These are phyloP conservation scores for Mus caroli DNA, from an alignment of 2,797 vertebrate genomes.

Conservation along the genomic window DNA sequence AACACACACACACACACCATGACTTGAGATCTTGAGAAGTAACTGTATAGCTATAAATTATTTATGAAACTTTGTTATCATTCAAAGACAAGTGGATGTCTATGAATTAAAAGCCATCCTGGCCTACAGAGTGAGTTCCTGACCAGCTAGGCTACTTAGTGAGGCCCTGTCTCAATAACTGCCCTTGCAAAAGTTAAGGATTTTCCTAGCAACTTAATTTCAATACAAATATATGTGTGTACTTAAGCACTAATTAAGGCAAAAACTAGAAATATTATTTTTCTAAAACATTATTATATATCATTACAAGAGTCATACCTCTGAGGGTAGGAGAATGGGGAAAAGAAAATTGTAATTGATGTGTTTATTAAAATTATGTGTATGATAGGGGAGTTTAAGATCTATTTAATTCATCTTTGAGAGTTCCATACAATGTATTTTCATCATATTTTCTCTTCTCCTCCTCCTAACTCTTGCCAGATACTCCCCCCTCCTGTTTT, in stretches of 20 bases:
- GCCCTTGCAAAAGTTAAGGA: neutral
- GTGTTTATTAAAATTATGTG: neutral
- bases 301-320: neutral
- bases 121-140: neutral
- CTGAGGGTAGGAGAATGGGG: neutral
- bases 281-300: neutral
- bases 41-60: constrained; percentile 9
- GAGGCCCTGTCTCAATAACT: neutral
- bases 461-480: neutral
- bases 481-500: no score
- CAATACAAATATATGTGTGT: neutral
- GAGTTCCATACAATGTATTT: neutral
- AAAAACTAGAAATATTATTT: constrained; percentile 9
- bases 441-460: neutral
- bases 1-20: neutral
- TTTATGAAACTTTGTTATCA: neutral
- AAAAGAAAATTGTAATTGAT: neutral
- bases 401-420: neutral
- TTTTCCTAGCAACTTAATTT: constrained; percentile 35
- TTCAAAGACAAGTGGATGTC: neutral
- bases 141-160: neutral
- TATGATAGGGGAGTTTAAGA: neutral
- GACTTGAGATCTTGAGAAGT: neutral
- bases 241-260: constrained; percentile 1
- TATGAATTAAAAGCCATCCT: neutral